Evolutionary conservation across 1,140 invertebrate genomes (phyloP).

Genomic region (Metopolophium dirhodum): DNA sequence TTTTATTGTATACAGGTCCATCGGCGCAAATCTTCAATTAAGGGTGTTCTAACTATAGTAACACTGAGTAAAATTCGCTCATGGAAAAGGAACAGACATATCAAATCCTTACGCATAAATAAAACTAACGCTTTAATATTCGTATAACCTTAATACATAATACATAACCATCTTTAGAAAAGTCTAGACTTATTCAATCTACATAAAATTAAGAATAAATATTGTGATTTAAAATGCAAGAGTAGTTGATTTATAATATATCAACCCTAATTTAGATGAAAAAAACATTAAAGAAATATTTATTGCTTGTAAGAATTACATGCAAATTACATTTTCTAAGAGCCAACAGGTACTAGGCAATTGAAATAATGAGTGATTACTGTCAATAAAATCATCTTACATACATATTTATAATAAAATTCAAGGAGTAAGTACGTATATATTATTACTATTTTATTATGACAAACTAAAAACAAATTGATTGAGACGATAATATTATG

Average conservation of each 20-base stretch:
- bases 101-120: background rate
- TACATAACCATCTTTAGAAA: background rate
- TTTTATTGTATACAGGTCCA: background rate
- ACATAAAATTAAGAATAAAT: too few species aligned
- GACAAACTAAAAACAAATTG: background rate
- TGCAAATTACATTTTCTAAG: background rate
- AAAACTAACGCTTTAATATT: background rate
- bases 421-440: too few species aligned
- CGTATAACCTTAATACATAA: background rate
- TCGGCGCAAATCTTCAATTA: background rate
- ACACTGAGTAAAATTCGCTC: background rate
- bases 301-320: background rate
- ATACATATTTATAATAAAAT: background rate
- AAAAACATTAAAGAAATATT: background rate
- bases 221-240: too few species aligned
- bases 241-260: too few species aligned
- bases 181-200: too few species aligned
- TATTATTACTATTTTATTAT: background rate
- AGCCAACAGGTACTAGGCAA: background rate
- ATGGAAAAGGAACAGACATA: background rate
- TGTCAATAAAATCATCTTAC: background rate
- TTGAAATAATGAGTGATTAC: background rate
- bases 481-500: background rate
- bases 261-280: background rate
- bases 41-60: background rate